A percentile compares a stretch with the other conserved stretches of the same genome.
These are phyloP conservation scores for Sycophila sp. DNA, from an alignment of 1,140 invertebrate species.

Conservation along the genomic window DNA sequence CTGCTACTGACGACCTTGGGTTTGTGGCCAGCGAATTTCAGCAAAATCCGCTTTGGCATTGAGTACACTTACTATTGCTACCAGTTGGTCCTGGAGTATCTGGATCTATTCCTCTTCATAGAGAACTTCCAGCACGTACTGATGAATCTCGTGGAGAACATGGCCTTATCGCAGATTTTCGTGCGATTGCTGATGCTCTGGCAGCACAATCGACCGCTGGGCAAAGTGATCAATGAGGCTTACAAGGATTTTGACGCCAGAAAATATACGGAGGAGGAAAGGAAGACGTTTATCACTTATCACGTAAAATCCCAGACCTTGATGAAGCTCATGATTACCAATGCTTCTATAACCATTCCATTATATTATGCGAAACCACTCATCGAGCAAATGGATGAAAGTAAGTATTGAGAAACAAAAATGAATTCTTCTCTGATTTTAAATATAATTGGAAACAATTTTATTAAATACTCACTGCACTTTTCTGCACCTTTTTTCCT, in stretches of 20 bases:
- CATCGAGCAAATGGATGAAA: constrained; percentile 36
- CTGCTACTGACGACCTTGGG: constrained; percentile 45
- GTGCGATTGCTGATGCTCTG: constrained; percentile 48
- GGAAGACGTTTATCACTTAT: constrained; percentile 45
- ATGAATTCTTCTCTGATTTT: no score
- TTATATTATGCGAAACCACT: constrained; percentile 55
- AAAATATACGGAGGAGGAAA: constrained; percentile 48
- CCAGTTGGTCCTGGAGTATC: constrained; percentile 50
- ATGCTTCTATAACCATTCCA: constrained; percentile 49
- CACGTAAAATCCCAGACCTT: constrained; percentile 49
- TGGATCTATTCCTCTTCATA: constrained; percentile 53
- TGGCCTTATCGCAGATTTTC: constrained; percentile 54
- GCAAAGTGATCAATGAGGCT: constrained; percentile 46
- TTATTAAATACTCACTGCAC: no score
- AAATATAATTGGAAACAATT: no score
- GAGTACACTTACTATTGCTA: constrained; percentile 50
- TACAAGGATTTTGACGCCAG: constrained; percentile 47
- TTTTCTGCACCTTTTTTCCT: no score
- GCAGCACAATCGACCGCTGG: constrained; percentile 44
- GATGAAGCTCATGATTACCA: constrained; percentile 47
- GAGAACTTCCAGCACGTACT: constrained; percentile 51
- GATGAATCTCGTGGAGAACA: constrained; percentile 57
- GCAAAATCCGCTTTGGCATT: constrained; percentile 45
- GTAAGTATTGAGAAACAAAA: no score
- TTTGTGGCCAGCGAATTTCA: constrained; percentile 51